Evolutionary conservation across 2,888 invertebrate genomes (phyloP), one percentile per base, ranked within the genome.

Genomic region (Nysson spinosus): DNA sequence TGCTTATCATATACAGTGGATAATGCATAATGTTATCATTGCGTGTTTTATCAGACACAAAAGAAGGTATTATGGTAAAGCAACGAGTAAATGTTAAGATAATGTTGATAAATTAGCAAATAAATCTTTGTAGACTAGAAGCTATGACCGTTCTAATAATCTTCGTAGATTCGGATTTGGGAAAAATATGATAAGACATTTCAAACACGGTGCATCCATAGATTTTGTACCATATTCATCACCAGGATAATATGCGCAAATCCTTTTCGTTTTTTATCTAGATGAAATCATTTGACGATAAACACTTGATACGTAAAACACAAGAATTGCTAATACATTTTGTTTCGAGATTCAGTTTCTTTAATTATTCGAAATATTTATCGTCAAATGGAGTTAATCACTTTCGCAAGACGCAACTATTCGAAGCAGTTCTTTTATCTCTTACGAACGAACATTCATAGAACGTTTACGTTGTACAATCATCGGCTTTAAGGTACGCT

Each of bases 121-220:
- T 52, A 43, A 63, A 56, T 22, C 24, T 72, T 66, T 61, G 61
- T 14, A 72, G 73, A 72, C 73, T 73, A 73, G 73, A 70, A 11
- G 52, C 67, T 69, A 60, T 46, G 47, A 66, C 52, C 19, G 30
- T 32, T 14, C 20, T 16, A 26, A 52, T 32, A 32, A 24, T n/a
- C 17, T 37, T 28, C 43, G 26, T 30, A 49, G 16, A 28, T 56
- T 47, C 51, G 34, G 40, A 50, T 58, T 50, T 37, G 2, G 6
- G 24, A 43, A 28, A 28, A 17, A 26, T 9, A 4, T 35, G 32
- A 19, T n/a, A 30, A 26, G 37, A 28, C 16, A 47, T 47, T 42
- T 49, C 0, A 58, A 55, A 54, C 55, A 51, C n/a, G n/a, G n/a
- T n/a, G n/a, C 17, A 37, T 61, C 19, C 32, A 12, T 37, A 30